Evolutionary conservation across 1,140 invertebrate species (phyloP).

Genomic region (Pinna nobilis): DNA sequence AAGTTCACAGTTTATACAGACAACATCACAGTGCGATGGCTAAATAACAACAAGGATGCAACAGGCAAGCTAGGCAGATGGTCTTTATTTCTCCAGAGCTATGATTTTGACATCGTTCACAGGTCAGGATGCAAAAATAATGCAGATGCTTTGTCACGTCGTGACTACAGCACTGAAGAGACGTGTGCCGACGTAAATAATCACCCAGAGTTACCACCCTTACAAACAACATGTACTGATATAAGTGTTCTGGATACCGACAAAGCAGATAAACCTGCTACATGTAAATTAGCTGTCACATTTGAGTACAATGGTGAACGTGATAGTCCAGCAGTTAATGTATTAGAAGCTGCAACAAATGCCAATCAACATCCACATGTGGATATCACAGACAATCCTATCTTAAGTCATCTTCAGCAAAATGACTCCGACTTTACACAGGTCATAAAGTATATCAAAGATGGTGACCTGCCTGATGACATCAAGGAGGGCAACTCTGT

Average conservation of each 20-base stretch:
- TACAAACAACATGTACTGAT: too few species aligned
- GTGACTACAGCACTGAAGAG: too few species aligned
- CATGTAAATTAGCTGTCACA: not conserved
- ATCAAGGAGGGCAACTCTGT: not conserved
- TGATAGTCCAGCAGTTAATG: not conserved
- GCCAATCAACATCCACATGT: not conserved
- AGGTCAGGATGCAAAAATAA: not conserved
- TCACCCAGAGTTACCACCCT: too few species aligned
- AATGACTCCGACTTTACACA: constrained; percentile 13
- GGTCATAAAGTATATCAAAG: constrained; percentile 7
- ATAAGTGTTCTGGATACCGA: too few species aligned
- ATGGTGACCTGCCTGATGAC: not conserved
- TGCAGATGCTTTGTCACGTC: constrained; percentile 5
- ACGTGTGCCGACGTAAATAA: too few species aligned
- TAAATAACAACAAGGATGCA: constrained; percentile 28
- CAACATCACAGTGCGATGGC: constrained; percentile 31
- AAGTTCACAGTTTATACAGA: constrained; percentile 40
- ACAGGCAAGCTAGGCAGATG: constrained; percentile 29
- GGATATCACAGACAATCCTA: not conserved
- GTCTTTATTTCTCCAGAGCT: constrained; percentile 29
- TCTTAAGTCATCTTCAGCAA: constrained; percentile 18
- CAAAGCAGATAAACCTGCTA: too few species aligned
- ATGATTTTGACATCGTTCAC: constrained; percentile 33
- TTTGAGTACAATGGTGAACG: constrained; percentile 4
- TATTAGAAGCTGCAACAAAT: not conserved